Conservation (phyloP, 1,140 invertebrate species). For the Pseudachorutes palmiensis region DNA sequence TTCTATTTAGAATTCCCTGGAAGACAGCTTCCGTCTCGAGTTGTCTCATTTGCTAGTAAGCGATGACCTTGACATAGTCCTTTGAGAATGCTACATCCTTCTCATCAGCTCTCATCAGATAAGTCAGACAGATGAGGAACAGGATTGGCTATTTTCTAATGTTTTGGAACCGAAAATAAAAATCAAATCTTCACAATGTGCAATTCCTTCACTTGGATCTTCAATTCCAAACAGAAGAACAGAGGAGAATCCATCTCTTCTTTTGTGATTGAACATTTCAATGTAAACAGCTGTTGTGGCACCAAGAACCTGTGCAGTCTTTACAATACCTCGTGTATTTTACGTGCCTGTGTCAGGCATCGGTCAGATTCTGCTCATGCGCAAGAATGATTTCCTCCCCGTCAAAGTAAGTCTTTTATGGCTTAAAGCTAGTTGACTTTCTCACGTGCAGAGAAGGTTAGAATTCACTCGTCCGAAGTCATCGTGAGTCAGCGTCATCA, state of each 20-base stretch:
- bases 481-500: neutral
- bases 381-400: neutral
- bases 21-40: no score
- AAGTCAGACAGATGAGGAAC: neutral
- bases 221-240: neutral
- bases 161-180: neutral
- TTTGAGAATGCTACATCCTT: neutral
- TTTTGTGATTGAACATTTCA: neutral
- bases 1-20: no score
- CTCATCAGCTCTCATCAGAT: neutral
- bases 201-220: neutral
- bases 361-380: neutral
- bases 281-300: neutral
- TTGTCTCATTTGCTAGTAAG: no score
- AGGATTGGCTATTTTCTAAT: no score
- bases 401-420: neutral
- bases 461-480: neutral
- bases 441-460: neutral
- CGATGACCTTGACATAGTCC: neutral
- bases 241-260: neutral
- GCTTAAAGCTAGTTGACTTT: neutral
- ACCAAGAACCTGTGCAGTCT: neutral
- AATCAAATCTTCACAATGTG: neutral
- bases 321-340: neutral
- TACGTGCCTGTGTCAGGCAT: neutral